Conservation (phyloP, 2,113 vertebrate species). For the Oryzias celebensis region DNA sequence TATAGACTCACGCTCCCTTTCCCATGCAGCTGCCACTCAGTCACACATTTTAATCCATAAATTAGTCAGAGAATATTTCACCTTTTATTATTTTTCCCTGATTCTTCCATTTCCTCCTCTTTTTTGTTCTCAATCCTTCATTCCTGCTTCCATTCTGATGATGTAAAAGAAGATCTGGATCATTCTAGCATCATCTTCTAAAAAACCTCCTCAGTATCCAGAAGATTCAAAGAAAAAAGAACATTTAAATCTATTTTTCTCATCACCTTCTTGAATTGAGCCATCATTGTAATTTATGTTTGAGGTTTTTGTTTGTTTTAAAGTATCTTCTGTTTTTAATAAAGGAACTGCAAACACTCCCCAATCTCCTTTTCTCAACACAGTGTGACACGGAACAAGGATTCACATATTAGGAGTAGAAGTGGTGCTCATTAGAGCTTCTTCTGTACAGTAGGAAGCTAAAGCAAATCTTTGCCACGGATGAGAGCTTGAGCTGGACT, state of each 20-base stretch:
- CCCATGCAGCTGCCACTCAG: slow-evolving; percentile 24
- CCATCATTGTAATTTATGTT: slow-evolving; percentile 12
- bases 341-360: slow-evolving; percentile 54
- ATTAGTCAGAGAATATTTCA: slow-evolving; percentile 1
- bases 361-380: neutral
- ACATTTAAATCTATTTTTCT: neutral
- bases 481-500: slow-evolving; percentile 12
- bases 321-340: slow-evolving; percentile 54
- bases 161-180: neutral
- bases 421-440: slow-evolving; percentile 18
- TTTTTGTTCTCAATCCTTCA: slow-evolving; percentile 1
- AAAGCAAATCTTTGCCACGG: slow-evolving; percentile 16
- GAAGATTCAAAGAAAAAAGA: neutral
- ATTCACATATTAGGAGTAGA: slow-evolving; percentile 4
- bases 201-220: slow-evolving; percentile 3
- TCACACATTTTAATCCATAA: neutral
- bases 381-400: neutral
- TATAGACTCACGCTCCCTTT: slow-evolving; percentile 25
- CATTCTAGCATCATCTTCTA: neutral
- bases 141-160: neutral
- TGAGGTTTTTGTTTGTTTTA: slow-evolving; percentile 29
- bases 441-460: slow-evolving; percentile 9
- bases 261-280: no score
- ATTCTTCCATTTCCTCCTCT: neutral
- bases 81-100: neutral